A percentile compares a stretch with the other conserved stretches of the same genome.
phyloP scores from a whole-genome alignment of 2,888 invertebrate species.

The Pachydiplax longipennis region DNA sequence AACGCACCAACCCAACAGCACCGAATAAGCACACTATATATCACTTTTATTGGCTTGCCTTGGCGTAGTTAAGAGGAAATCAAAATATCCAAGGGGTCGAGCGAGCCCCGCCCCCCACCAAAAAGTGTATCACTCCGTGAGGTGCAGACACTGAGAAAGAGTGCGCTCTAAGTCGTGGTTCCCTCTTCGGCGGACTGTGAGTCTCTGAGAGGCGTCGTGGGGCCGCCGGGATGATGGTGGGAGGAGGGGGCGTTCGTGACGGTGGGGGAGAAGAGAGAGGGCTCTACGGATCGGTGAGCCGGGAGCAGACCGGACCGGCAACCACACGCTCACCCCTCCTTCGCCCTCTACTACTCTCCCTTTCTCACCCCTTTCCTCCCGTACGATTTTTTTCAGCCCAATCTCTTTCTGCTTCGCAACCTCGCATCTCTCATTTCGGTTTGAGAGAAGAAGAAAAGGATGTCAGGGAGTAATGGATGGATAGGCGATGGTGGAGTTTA shows the following conservation, averaged over 20 bases:
- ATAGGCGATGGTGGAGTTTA: neutral
- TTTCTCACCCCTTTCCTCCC: neutral
- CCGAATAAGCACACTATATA: neutral
- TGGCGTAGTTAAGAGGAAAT: neutral
- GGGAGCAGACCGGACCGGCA: constrained; percentile 20
- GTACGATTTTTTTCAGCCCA: neutral
- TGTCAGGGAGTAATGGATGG: neutral
- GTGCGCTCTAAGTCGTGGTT: neutral
- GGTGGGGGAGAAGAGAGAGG: neutral
- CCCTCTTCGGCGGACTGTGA: constrained; percentile 4
- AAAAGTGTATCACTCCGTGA: neutral
- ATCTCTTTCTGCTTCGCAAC: neutral
- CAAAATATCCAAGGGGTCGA: neutral
- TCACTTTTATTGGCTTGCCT: neutral
- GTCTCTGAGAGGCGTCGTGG: constrained; percentile 19
- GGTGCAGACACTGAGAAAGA: neutral
- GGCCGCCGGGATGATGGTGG: neutral
- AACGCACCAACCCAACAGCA: neutral
- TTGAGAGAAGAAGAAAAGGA: neutral
- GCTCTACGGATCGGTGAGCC: constrained; percentile 37
- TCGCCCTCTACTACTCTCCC: neutral
- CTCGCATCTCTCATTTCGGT: neutral
- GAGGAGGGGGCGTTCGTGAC: neutral
- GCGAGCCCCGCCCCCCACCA: neutral
- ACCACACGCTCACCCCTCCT: neutral